phyloP scores from a whole-genome alignment of 2,888 invertebrate species.

The Metallyticus violacea region DNA sequence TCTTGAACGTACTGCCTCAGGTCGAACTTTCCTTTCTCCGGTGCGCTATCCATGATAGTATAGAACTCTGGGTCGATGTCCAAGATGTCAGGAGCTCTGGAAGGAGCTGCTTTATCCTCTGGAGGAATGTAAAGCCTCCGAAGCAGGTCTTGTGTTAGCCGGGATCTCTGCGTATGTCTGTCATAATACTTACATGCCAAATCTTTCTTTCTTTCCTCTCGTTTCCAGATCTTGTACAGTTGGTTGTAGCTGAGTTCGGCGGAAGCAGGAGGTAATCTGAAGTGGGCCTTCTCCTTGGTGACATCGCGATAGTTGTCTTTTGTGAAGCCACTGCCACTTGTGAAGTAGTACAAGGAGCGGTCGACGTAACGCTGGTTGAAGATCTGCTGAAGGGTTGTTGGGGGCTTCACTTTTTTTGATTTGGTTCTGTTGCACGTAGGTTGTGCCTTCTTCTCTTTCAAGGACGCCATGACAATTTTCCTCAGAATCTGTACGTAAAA shows the following conservation, averaged over 20 bases:
- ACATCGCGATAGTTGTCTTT: slow-evolving; percentile 40
- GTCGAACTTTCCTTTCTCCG: slow-evolving; percentile 57
- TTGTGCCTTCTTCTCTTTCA: neutral
- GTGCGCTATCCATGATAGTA: slow-evolving; percentile 59
- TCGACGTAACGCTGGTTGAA: slow-evolving; percentile 2
- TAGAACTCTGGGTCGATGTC: slow-evolving; percentile 67
- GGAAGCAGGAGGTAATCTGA: slow-evolving; percentile 46
- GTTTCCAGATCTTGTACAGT: slow-evolving; percentile 34
- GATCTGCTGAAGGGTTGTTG: neutral
- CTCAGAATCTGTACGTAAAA: neutral
- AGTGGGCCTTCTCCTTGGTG: slow-evolving; percentile 47
- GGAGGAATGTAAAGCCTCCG: slow-evolving; percentile 47
- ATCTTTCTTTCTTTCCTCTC: neutral
- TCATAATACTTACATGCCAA: neutral
- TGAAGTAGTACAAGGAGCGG: slow-evolving; percentile 40
- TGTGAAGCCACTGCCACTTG: slow-evolving; percentile 39
- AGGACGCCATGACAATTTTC: neutral
- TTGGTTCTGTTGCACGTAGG: neutral
- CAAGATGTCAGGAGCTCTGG: slow-evolving; percentile 47
- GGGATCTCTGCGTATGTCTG: slow-evolving; percentile 5
- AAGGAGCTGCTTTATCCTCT: slow-evolving; percentile 45
- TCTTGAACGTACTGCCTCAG: slow-evolving; percentile 57
- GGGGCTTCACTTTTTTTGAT: neutral
- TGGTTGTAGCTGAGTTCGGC: slow-evolving; percentile 48
- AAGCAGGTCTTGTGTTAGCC: slow-evolving; percentile 18